These are phyloP conservation scores for Drosophila ogumai DNA, from an alignment of 1,140 invertebrate species.

Conservation along the genomic window DNA sequence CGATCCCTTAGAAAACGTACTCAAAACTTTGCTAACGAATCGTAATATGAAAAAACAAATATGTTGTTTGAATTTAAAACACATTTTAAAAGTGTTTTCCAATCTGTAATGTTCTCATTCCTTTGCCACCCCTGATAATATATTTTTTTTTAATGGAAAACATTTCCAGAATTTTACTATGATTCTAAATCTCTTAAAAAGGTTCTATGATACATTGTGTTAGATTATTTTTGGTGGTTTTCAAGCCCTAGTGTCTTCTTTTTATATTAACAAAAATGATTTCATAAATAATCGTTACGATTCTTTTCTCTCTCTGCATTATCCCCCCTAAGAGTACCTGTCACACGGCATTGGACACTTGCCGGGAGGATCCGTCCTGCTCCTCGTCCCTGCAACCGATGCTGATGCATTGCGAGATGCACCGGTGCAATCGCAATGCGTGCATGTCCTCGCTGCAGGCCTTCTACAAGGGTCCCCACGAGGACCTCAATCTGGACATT, in stretches of 20 bases:
- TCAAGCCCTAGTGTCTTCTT: neutral
- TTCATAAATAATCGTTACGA: neutral
- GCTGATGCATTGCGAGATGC: constrained; percentile 91
- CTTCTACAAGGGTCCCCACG: constrained; percentile 92
- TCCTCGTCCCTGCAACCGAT: constrained; percentile 91
- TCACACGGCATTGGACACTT: constrained; percentile 90
- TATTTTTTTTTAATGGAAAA: too few species aligned
- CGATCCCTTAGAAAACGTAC: too few species aligned
- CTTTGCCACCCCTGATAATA: too few species aligned
- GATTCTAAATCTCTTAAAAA: too few species aligned
- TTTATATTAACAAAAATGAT: neutral
- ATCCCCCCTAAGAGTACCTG: constrained; percentile 89
- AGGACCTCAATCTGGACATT: constrained; percentile 93
- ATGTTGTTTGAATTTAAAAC: too few species aligned
- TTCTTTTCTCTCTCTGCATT: constrained; percentile 14
- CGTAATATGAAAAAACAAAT: too few species aligned
- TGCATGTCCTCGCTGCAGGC: constrained; percentile 94
- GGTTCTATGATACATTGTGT: too few species aligned
- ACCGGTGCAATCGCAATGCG: constrained; percentile 91
- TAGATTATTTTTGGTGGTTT: too few species aligned
- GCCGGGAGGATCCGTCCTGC: constrained; percentile 92
- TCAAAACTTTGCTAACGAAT: too few species aligned
- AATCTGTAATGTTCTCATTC: neutral
- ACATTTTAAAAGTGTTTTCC: neutral
- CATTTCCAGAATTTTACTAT: too few species aligned